Conservation (phyloP, 2,113 vertebrate species). For the Orthochromis malagaraziensis region DNA sequence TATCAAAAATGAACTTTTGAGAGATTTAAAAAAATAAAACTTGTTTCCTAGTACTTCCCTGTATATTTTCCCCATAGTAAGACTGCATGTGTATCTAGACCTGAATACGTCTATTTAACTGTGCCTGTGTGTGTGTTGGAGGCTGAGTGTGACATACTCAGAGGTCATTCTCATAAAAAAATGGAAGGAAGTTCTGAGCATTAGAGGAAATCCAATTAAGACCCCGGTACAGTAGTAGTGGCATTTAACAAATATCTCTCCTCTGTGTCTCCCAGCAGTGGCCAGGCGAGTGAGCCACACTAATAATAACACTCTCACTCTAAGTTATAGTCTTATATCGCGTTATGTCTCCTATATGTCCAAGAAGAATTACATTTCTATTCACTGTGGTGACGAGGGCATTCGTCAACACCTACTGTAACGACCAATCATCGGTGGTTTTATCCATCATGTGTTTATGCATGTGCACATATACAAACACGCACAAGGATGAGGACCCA, state of each 20-base stretch:
- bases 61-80: background rate
- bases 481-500: background rate
- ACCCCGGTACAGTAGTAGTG: slow-evolving; percentile 21
- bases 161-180: slow-evolving; percentile 59
- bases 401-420: slow-evolving; percentile 44
- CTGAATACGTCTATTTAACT: background rate
- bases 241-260: slow-evolving; percentile 64
- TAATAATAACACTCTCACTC: slow-evolving; percentile 48
- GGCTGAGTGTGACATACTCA: slow-evolving; percentile 6
- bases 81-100: background rate
- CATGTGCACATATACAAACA: background rate
- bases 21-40: background rate
- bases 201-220: slow-evolving; percentile 65
- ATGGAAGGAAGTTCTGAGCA: slow-evolving; percentile 27
- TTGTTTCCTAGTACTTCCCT: background rate
- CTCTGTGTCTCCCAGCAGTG: slow-evolving; percentile 8
- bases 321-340: slow-evolving; percentile 58
- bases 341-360: slow-evolving; percentile 47
- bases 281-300: background rate
- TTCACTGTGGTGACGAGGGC: slow-evolving; percentile 40
- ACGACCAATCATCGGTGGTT: slow-evolving; percentile 44
- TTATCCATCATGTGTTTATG: slow-evolving; percentile 50
- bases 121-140: background rate
- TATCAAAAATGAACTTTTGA: background rate
- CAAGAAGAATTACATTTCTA: slow-evolving; percentile 44